phyloP scores from a whole-genome alignment of 1,140 invertebrate genomes.

The Neotoxoptera formosana region DNA sequence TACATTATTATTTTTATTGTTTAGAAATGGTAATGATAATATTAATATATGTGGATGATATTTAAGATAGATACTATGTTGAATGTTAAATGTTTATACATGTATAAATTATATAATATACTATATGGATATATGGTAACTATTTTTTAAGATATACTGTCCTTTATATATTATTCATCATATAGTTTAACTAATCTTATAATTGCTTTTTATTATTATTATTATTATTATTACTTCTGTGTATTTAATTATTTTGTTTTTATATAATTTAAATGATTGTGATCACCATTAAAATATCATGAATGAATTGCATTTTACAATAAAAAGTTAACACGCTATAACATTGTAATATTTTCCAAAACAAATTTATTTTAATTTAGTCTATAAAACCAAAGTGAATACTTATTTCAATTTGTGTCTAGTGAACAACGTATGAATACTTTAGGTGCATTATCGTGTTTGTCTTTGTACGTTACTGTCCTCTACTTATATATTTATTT shows the following conservation, averaged over 20 bases:
- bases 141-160: constrained; percentile 34
- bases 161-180: constrained; percentile 16
- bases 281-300: constrained; percentile 9
- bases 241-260: constrained; percentile 39
- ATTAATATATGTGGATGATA: constrained; percentile 15
- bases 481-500: background rate
- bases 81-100: constrained; percentile 45
- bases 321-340: constrained; percentile 34
- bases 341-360: constrained; percentile 54
- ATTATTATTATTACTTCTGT: constrained; percentile 33
- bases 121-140: constrained; percentile 24
- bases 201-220: constrained; percentile 37
- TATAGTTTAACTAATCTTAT: constrained; percentile 33
- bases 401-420: background rate
- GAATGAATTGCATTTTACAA: constrained; percentile 40
- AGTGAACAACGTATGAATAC: background rate
- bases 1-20: constrained; percentile 5
- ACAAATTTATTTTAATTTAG: background rate
- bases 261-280: constrained; percentile 43
- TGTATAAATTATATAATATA: constrained; percentile 22
- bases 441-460: background rate
- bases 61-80: constrained; percentile 37
- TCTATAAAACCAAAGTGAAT: background rate
- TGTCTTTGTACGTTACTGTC: background rate
- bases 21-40: constrained; percentile 24